Evolutionary conservation across 1,140 invertebrate genomes (phyloP), one percentile per base, ranked within the genome.

Genomic region (Magallana angulata): DNA sequence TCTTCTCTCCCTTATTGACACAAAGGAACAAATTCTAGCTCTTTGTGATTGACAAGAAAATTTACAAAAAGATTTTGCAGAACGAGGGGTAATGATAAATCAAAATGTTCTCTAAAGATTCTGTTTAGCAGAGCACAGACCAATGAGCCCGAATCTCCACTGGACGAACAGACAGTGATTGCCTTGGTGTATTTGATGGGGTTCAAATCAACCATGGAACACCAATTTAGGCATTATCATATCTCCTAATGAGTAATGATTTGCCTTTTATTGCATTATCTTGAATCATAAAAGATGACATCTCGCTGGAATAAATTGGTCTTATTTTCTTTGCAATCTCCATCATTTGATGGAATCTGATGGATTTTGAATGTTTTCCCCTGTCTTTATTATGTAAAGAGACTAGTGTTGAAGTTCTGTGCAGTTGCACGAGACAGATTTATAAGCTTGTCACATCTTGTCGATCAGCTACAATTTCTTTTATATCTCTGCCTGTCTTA

Each of bases 231-330:
- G 68, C 68, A 71, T 71, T 71, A 71, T 71, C 18, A 71, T 71
- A 71, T 71, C 68, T 71, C 18, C 9, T 71, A 71, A 71, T 71
- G 68, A 71, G 68, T 24, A 71, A 71, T 24, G 68, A 71, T 71
- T 71, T 71, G 68, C 68, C 36, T 71, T 71, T 71, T 71, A 71
- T 71, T 71, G 36, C 68, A 71, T 71, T 71, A 71, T 24, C n/a
- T 71, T 71, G 68, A 30, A 71, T 71, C 68, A 71, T 71, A 71
- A 71, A 71, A 71, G 68, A 71, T 71, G 68, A 71, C 68, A 71
- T 71, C 68, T 36, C 68, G 36, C 68, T 71, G 68, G 68, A 71
- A 71, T 18, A 71, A 71, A 71, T 71, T 8, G 68, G 68, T 9
- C 68, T 71, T 71, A 30, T 71, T 71, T 71, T 71, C 68, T 71